Base-by-base conservation (phyloP, 2,888 invertebrate genomes). In the Ichneumoninae sp. region DNA sequence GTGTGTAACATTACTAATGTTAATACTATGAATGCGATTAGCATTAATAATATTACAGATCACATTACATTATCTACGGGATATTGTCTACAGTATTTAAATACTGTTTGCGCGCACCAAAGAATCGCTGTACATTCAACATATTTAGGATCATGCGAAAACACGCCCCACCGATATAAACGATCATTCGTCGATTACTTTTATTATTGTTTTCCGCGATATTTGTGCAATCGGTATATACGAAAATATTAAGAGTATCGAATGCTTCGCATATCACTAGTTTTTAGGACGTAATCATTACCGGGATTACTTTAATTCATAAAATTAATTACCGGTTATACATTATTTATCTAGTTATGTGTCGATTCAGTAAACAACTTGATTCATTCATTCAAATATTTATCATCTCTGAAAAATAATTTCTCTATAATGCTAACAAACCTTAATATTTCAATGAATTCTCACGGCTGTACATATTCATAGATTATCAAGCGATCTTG, bases 221-320 rank as follows among this genome's bases (percentile, higher is more conserved):
- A 52, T 19, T 19, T 65, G 22, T 52, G 57, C 36, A 33, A 19
- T 33, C 52, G 22, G 16, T 76, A 22, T 52, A 66, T 16, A 76
- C 16, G 50, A 65, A 76, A 74, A 74, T 75, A 57, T 79, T 79
- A 79, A 74, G 79, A 79, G 71, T 83, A 85, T 82, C 82, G 79
- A 83, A 81, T 83, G 83, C 87, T 87, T 81, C 83, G 87, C 83
- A 86, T 87, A 86, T 86, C 83, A 83, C 57, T 83, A 86, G 83
- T 47, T 74, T 44, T 79, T 82, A 85, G 71, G 70, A 79, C 26
- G 71, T 70, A 66, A 76, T 74, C 69, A 81, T 75, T 76, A 30
- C 70, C 44, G 33, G 30, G 50, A 8, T 70, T 75, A 70, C 10
- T 52, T 70, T 63, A 50, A 50, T 52, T 44, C 22, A 26, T 16